Conservation (phyloP, 2,113 vertebrate species). For the Zosterops borbonicus region DNA sequence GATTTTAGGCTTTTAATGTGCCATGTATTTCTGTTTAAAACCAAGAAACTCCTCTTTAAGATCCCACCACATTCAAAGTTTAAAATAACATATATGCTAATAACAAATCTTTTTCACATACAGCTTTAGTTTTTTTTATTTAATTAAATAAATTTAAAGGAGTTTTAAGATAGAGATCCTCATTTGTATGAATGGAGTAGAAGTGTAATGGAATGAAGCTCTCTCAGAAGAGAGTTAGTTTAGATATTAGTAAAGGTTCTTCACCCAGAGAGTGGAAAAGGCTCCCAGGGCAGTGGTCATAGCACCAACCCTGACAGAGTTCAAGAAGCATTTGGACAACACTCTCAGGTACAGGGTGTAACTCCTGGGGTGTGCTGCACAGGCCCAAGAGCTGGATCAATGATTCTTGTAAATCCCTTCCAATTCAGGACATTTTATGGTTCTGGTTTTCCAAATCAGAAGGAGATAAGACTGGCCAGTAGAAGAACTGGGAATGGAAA, state of each 20-base stretch:
- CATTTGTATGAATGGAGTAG: not conserved
- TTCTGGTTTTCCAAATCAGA: not conserved
- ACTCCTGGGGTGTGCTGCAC: not conserved
- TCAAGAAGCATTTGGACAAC: not conserved
- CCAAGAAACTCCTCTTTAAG: not conserved
- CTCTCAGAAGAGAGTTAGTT: not conserved
- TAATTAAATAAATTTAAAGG: not conserved
- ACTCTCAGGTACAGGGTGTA: not conserved
- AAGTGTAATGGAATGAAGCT: not conserved
- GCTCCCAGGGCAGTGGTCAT: not conserved
- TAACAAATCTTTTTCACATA: not conserved
- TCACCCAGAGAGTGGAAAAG: not conserved
- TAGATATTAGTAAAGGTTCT: not conserved
- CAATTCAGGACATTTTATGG: too few relatives aligned
- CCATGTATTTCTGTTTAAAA: not conserved
- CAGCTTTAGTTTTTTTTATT: accelerated
- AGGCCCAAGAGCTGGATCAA: too few relatives aligned
- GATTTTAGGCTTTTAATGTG: not conserved
- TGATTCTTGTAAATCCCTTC: not conserved
- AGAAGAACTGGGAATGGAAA: not conserved
- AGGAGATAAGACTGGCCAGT: not conserved
- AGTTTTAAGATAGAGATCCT: not conserved
- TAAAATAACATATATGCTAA: not conserved
- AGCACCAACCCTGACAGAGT: accelerated
- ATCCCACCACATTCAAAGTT: not conserved